Evolutionary conservation across 2,888 invertebrate genomes (phyloP).

Genomic region (Drosophila meridionalis): DNA sequence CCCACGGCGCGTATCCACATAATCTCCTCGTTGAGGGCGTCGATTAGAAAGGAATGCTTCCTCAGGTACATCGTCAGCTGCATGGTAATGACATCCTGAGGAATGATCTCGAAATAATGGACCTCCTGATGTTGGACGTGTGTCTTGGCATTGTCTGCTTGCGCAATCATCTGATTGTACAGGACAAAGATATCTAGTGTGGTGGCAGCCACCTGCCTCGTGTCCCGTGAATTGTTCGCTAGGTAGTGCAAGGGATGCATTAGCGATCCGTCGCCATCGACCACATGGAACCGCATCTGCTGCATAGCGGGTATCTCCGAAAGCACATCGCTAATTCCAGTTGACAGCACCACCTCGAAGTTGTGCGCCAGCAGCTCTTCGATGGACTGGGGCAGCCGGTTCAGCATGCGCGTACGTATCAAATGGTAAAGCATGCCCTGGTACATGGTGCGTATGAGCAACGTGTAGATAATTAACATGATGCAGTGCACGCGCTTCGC

Average conservation of each 20-base stretch:
- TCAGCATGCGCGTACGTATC: constrained; percentile 63
- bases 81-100: constrained; percentile 51
- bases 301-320: constrained; percentile 45
- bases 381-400: constrained; percentile 51
- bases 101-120: constrained; percentile 46
- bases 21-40: constrained; percentile 66
- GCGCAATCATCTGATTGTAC: constrained; percentile 41
- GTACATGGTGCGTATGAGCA: constrained; percentile 77
- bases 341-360: constrained; percentile 44
- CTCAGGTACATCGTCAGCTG: constrained; percentile 64
- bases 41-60: constrained; percentile 72
- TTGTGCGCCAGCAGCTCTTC: constrained; percentile 51
- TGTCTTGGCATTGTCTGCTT: not conserved
- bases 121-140: not conserved
- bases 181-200: constrained; percentile 43
- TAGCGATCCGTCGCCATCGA: constrained; percentile 8
- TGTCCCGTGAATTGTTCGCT: not conserved
- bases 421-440: constrained; percentile 74
- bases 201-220: constrained; percentile 34
- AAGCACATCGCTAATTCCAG: constrained; percentile 28
- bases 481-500: constrained; percentile 53
- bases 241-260: constrained; percentile 35
- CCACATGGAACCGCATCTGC: constrained; percentile 36
- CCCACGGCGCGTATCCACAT: constrained; percentile 65
- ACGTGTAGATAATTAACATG: constrained; percentile 52